Base-by-base conservation (phyloP, 2,797 vertebrate species). In the Leptoclinus maculatus region DNA sequence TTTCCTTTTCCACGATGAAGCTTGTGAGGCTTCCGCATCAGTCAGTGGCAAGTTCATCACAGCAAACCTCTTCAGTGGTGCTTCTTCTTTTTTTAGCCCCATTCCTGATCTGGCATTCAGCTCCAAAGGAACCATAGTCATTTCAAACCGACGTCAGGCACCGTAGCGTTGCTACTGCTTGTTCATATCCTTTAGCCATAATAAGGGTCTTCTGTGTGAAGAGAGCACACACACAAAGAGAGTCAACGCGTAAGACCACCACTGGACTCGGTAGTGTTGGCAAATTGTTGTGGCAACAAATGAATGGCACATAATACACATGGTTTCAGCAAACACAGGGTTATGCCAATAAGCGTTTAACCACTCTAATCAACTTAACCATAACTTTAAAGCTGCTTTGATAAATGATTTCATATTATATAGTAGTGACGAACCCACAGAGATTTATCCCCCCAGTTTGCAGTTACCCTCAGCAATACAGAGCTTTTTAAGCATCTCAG, bases 191-290 rank as follows among this genome's bases (percentile, higher is more conserved):
- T 71, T 95, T 80, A 95, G 83, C 88, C 94, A 39, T 93, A 94
- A 78, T 95, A 95, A 27, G 91, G 83, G 29, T 95, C 95, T 56
- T 92, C 94, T 95, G 76, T 5, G 16, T 54, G 34, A 63, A 88
- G 70, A 87, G 27, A 62, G 23, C 5, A 87, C 57, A 88, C 57
- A 88, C 8, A 67, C 12, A 58, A 39, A 51, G 36, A 34, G 11
- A 69, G 45, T 76, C 23, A 74, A 39, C 16, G 56, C 1, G 0
- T 19, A 32, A 36, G 27, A 43, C 2, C 25, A 62, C 4, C 6
- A 47, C 2, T 32, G 6, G 29, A 29, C 57, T 29, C 57, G 2
- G 8, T 16, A 45, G 3, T 3, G 21, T 19, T 53, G 47, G 9
- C 2, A 47, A 36, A 38, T n/a, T 54, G 19, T 51, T 53, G 11